Evolutionary conservation across 2,797 vertebrate species (phyloP).

Genomic region (Peromyscus attwateri): DNA sequence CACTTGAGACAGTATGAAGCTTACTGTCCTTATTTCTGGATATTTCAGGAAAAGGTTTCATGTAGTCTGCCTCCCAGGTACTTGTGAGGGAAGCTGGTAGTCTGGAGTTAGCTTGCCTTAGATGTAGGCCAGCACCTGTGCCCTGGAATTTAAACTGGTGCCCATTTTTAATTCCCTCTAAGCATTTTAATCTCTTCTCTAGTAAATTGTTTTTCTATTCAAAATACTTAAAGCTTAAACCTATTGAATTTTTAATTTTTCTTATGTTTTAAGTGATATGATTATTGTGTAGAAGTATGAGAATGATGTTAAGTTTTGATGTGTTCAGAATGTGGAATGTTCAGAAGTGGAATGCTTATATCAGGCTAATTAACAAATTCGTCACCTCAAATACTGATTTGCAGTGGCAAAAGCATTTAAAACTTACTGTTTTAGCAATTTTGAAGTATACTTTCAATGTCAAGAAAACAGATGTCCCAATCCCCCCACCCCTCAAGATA

Average conservation of each 20-base stretch:
- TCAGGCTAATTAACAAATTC: background rate
- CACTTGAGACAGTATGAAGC: background rate
- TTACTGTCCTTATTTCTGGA: background rate
- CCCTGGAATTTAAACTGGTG: background rate
- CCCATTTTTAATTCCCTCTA: background rate
- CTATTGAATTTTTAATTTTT: background rate
- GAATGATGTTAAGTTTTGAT: background rate
- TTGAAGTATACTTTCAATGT: background rate
- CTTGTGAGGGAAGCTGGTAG: background rate
- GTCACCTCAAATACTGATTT: background rate
- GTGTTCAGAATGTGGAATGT: background rate
- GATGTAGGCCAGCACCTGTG: background rate
- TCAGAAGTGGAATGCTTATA: background rate
- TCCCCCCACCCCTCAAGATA: background rate
- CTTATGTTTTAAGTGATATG: background rate
- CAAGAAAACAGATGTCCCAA: background rate
- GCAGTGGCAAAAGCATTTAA: background rate
- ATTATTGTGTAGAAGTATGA: background rate
- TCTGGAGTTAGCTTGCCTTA: background rate
- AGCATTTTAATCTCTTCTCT: background rate
- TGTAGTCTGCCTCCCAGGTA: background rate
- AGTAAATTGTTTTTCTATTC: background rate
- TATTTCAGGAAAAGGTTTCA: background rate
- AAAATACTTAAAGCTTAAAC: background rate
- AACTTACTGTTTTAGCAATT: background rate